These are phyloP conservation scores for Agriopis leucophaearia DNA, from an alignment of 2,888 invertebrate genomes.

Conservation along the genomic window DNA sequence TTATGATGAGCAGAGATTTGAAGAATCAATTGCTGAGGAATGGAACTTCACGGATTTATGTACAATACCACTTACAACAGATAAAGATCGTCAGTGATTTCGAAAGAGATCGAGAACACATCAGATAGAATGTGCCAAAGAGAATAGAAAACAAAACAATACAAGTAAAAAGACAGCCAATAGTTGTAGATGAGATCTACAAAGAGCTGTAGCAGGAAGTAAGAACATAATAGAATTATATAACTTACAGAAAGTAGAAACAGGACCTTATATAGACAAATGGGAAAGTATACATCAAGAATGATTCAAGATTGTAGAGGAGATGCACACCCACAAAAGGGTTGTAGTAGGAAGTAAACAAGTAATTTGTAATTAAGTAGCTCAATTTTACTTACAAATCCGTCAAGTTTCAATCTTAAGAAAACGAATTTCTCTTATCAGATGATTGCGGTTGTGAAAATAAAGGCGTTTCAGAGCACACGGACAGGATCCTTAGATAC, in stretches of 20 bases:
- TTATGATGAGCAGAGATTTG: constrained; percentile 77
- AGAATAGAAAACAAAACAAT: too few species aligned
- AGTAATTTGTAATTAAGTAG: not conserved
- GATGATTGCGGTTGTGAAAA: constrained; percentile 62
- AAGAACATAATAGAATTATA: too few species aligned
- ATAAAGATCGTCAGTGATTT: not conserved
- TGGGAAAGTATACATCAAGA: not conserved
- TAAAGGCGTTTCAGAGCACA: constrained; percentile 70
- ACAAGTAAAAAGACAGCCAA: too few species aligned
- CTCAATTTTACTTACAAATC: not conserved
- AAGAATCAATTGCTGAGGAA: constrained; percentile 45
- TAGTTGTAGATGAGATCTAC: too few species aligned
- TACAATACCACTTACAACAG: not conserved
- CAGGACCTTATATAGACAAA: not conserved
- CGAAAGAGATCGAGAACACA: too few species aligned
- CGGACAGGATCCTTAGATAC: constrained; percentile 41
- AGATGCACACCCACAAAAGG: not conserved
- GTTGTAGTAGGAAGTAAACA: not conserved
- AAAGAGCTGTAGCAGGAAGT: too few species aligned
- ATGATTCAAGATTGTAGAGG: not conserved
- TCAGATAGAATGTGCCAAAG: too few species aligned
- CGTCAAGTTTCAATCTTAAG: not conserved
- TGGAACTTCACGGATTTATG: constrained; percentile 8
- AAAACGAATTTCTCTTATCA: constrained; percentile 1
- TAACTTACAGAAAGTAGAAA: too few species aligned